phyloP scores from a whole-genome alignment of 2,113 vertebrate species.

The Ailuropoda melanoleuca region DNA sequence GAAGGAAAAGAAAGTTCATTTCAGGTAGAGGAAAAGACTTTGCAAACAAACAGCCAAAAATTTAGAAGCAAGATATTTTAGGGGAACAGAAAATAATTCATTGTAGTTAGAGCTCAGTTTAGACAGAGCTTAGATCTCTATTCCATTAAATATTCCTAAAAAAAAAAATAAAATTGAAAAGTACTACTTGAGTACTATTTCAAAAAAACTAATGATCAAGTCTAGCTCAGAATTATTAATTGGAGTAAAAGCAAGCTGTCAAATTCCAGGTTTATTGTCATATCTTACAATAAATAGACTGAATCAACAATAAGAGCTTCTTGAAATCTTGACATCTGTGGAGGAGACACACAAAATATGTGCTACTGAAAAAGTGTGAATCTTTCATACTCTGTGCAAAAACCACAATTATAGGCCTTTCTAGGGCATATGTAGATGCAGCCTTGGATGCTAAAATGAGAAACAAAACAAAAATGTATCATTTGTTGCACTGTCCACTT shows the following conservation, averaged over 20 bases:
- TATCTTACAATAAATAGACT: background rate
- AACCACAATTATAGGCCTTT: background rate
- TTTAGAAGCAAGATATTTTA: background rate
- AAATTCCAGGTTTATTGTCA: background rate
- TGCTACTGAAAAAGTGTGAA: background rate
- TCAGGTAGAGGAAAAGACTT: background rate
- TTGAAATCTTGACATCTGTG: background rate
- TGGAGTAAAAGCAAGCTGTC: background rate
- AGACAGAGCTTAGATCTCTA: background rate
- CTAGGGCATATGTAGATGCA: background rate
- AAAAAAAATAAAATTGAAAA: background rate
- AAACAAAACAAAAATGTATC: background rate
- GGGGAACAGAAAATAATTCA: background rate
- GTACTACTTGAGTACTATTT: background rate
- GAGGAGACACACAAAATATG: background rate
- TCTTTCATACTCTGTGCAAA: background rate
- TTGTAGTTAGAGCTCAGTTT: background rate
- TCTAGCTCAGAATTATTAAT: conserved; percentile 22
- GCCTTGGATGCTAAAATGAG: background rate
- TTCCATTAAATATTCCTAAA: background rate
- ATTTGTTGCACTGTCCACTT: background rate
- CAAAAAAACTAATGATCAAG: background rate
- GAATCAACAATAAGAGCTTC: background rate
- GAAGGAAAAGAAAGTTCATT: background rate
- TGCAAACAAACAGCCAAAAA: background rate